Conservation (phyloP, 2,797 vertebrate species). For the Cuniculus paca region DNA sequence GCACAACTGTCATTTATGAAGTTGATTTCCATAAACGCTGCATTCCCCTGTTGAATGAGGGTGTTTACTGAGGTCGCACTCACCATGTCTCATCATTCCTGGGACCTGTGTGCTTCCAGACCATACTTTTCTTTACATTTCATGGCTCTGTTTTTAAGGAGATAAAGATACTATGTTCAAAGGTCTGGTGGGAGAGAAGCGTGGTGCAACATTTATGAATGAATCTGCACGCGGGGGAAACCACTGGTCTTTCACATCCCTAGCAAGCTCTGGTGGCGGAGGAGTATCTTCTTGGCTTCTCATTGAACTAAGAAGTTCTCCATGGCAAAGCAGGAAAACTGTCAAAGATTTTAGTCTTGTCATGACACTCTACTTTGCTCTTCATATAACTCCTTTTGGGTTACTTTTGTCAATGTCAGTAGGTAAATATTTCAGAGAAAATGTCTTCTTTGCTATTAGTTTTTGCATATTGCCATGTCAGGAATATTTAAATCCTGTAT, state of each 20-base stretch:
- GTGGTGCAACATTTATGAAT: neutral
- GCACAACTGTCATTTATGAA: neutral
- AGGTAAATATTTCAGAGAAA: neutral
- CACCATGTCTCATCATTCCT: no score
- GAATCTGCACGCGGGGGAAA: neutral
- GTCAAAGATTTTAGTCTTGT: neutral
- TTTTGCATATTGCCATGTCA: neutral
- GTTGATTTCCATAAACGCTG: neutral
- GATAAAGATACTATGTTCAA: neutral
- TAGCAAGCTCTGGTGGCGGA: rapidly evolving
- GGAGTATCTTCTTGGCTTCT: neutral
- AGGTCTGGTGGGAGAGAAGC: neutral
- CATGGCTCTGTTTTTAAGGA: neutral
- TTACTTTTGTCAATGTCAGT: neutral
- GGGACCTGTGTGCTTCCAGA: neutral
- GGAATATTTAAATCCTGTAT: neutral
- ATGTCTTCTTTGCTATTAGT: neutral
- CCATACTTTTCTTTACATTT: neutral
- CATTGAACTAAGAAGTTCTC: neutral
- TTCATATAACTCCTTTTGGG: neutral
- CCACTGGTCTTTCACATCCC: neutral
- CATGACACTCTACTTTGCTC: neutral
- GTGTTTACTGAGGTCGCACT: neutral
- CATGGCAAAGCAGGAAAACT: neutral
- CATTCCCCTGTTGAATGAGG: neutral